Percentiles rank a stretch among this genome's conserved stretches.
phyloP scores from a whole-genome alignment of 2,888 invertebrate genomes.

The Dynastes maya region DNA sequence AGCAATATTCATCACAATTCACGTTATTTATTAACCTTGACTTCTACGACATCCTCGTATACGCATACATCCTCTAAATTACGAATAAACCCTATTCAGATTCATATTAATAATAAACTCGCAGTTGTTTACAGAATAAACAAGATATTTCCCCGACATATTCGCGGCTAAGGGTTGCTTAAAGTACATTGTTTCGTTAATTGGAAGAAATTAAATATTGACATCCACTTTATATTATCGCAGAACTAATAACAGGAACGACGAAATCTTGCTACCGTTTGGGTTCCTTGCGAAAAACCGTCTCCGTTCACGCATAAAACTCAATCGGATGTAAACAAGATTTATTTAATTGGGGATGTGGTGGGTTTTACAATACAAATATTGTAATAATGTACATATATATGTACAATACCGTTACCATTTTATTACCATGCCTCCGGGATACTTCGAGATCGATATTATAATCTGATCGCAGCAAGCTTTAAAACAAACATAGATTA shows the following conservation, averaged over 20 bases:
- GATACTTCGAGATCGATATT: not conserved
- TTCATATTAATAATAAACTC: not conserved
- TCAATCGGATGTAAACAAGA: not conserved
- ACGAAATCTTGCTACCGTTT: not conserved
- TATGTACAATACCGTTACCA: not conserved
- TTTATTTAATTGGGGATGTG: not conserved
- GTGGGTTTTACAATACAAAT: no score
- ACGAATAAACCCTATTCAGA: not conserved
- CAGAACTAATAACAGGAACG: not conserved
- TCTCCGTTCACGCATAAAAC: not conserved
- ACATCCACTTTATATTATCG: not conserved
- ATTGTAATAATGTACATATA: no score
- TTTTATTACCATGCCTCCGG: not conserved
- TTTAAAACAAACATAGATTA: not conserved
- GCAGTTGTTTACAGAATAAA: not conserved
- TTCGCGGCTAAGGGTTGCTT: not conserved
- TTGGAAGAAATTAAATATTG: slow-evolving; percentile 21
- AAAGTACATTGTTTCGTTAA: not conserved
- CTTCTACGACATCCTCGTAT: no score
- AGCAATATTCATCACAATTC: no score
- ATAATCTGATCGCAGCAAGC: not conserved
- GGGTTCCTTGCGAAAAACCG: not conserved
- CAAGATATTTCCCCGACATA: not conserved
- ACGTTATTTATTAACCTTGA: no score
- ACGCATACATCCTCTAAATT: not conserved